Evolutionary conservation across 2,888 invertebrate species (phyloP).

Genomic region (Slavum lentiscoides): DNA sequence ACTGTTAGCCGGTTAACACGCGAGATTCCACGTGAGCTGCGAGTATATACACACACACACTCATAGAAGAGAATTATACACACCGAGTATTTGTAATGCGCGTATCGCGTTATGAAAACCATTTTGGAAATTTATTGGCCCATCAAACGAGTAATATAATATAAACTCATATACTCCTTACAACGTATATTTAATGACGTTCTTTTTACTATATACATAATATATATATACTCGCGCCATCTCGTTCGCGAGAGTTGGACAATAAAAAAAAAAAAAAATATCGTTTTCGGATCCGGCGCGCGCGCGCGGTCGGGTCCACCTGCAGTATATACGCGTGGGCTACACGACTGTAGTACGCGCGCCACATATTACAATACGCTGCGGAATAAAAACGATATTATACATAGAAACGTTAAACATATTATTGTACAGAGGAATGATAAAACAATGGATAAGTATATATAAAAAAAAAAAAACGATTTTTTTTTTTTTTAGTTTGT

Average conservation of each 20-base stretch:
- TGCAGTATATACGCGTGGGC: background rate
- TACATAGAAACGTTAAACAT: background rate
- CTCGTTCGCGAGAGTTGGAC: too few relatives aligned
- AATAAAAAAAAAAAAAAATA: background rate
- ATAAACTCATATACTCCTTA: conserved; percentile 16
- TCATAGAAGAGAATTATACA: too few relatives aligned
- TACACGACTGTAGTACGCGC: background rate
- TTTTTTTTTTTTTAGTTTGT: conserved; percentile 30
- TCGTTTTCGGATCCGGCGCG: conserved; percentile 38
- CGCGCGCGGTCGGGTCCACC: conserved; percentile 1
- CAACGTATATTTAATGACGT: conserved; percentile 53
- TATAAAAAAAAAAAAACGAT: too few relatives aligned
- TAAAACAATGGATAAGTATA: conserved; percentile 25
- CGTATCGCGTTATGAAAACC: conserved; percentile 39
- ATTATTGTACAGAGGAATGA: background rate
- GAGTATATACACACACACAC: too few relatives aligned
- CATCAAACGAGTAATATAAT: conserved; percentile 51
- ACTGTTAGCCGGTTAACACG: too few relatives aligned
- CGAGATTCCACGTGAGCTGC: too few relatives aligned
- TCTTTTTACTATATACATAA: background rate
- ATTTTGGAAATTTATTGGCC: conserved; percentile 50
- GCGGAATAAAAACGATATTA: background rate
- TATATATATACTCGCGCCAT: background rate
- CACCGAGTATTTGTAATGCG: background rate
- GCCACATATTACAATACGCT: background rate